These are phyloP conservation scores for Sterrhoptilus dennistouni DNA, from an alignment of 2,113 vertebrate species.

Conservation along the genomic window DNA sequence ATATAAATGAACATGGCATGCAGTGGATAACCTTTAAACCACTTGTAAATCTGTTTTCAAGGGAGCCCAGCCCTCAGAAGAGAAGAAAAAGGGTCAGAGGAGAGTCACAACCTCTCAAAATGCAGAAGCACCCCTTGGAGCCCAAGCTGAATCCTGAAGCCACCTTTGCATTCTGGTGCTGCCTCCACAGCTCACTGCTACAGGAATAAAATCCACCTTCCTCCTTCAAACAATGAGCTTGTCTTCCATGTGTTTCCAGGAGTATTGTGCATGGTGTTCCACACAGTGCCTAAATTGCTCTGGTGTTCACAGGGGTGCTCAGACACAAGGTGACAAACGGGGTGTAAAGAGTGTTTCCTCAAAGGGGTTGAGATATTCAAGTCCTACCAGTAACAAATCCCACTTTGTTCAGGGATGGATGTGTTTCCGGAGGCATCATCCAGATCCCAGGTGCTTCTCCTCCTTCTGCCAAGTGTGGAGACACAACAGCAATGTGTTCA, in stretches of 20 bases:
- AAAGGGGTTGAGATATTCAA: neutral
- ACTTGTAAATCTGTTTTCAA: neutral
- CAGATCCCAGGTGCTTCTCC: neutral
- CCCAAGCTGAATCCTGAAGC: fast-evolving
- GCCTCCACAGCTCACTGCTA: neutral
- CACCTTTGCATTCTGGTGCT: neutral
- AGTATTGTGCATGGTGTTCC: neutral
- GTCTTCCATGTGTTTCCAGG: neutral
- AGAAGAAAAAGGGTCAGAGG: neutral
- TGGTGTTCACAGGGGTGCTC: neutral
- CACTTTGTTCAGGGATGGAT: neutral
- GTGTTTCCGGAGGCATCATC: neutral
- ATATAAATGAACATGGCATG: neutral
- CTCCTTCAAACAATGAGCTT: neutral
- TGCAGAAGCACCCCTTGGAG: neutral
- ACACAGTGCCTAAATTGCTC: neutral
- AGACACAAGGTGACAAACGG: neutral
- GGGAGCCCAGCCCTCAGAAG: neutral
- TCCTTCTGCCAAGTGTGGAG: neutral
- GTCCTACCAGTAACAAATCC: neutral
- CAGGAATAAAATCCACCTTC: neutral
- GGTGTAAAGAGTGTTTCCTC: neutral
- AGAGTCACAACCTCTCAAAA: neutral
- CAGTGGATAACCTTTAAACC: neutral
- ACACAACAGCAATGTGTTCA: neutral